Conservation (phyloP, 2,888 invertebrate genomes). For the Baronia brevicornis region DNA sequence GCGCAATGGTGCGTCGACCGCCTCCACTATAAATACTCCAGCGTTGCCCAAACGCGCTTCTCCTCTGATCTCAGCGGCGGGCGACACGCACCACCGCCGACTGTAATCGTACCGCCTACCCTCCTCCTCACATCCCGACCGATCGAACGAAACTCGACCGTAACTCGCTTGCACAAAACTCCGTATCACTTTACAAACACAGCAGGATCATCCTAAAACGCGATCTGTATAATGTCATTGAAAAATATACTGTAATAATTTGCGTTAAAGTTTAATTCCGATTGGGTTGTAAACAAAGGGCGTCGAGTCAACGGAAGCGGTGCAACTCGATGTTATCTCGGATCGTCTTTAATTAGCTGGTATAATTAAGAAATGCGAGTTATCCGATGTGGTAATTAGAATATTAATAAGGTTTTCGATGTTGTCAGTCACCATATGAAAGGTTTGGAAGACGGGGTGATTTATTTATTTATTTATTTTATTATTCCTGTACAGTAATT, state of each 20-base stretch:
- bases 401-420: slow-evolving; percentile 44
- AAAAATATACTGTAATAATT: not conserved
- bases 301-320: slow-evolving; percentile 8
- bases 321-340: slow-evolving; percentile 22
- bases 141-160: slow-evolving; percentile 5
- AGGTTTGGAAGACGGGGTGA: no score
- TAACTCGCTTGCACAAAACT: slow-evolving; percentile 1
- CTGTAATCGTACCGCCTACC: slow-evolving; percentile 43
- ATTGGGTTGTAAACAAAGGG: not conserved
- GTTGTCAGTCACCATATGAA: slow-evolving; percentile 1
- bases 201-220: not conserved
- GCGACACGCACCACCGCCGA: slow-evolving; percentile 58
- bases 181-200: slow-evolving; percentile 3
- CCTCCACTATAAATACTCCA: slow-evolving; percentile 42
- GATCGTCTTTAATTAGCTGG: slow-evolving; percentile 57
- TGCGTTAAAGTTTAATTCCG: not conserved
- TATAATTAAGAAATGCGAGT: slow-evolving; percentile 60
- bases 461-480: no score
- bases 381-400: slow-evolving; percentile 57
- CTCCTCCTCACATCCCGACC: slow-evolving; percentile 14
- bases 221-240: not conserved
- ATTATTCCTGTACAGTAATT: no score
- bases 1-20: slow-evolving; percentile 22
- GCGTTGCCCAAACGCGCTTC: slow-evolving; percentile 34
- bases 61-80: slow-evolving; percentile 68